Base-by-base conservation (phyloP, 2,888 invertebrate species). In the Muscina levida region DNA sequence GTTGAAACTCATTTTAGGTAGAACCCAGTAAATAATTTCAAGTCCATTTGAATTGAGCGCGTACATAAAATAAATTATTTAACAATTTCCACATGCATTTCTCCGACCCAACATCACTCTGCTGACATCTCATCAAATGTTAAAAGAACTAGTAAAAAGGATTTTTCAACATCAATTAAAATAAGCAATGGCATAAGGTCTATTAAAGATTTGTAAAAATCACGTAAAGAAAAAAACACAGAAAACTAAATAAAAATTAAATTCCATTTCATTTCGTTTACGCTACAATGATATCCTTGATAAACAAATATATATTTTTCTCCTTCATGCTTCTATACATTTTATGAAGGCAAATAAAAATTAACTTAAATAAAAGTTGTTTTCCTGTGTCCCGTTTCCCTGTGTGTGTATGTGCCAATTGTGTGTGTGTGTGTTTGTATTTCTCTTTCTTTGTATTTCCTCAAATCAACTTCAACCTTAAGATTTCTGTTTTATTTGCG, bases 261-360 rank as follows among this genome's bases (percentile, higher is more conserved):
- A 59, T 59, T 59, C 59, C 59, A 39, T n/a, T n/a, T n/a, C n/a
- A 39, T 19, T 59, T 59, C 22, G 17, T 37, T 59, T 59, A 31
- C 13, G 59, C 39, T 39, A 59, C 59, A 59, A 59, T 59, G 39
- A 59, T 37, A 59, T 59, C 59, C 59, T 59, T 59, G 59, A n/a
- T n/a, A n/a, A n/a, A n/a, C n/a, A n/a, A n/a, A 59, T 37, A 17
- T 59, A 59, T 59, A 59, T 39, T 59, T 59, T 59, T 39, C 39
- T 17, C 15, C 37, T 59, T 59, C 59, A 39, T 59, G 59, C 59
- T n/a, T 59, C 39, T 6, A 15, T 59, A 59, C 59, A 59, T 59
- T 59, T 59, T 59, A 59, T 59, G 59, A 72, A 57, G 72, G 66
- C 48, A 72, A 72, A 77, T 72, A 77, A 71, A 66, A 77, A 71